Evolutionary conservation across 2,797 vertebrate species (phyloP).

Genomic region (Hypotaenidia okinawae): DNA sequence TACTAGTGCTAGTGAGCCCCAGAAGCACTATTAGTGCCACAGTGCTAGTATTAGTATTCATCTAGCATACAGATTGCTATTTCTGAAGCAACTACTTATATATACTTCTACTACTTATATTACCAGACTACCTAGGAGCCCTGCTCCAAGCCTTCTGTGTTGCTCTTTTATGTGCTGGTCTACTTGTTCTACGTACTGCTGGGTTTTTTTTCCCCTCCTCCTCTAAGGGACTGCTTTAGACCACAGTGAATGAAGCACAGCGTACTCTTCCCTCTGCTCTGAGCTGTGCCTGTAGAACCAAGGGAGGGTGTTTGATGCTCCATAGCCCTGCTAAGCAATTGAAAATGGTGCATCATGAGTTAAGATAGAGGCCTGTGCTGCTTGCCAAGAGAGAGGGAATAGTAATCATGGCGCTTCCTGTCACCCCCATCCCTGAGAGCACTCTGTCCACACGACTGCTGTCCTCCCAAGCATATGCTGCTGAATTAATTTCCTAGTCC

Average conservation of each 20-base stretch:
- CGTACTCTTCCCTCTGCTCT: background rate
- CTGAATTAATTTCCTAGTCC: background rate
- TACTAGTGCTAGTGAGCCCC: background rate
- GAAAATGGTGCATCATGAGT: background rate
- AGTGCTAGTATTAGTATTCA: background rate
- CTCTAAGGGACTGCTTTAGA: background rate
- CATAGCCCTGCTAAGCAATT: background rate
- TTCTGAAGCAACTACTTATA: background rate
- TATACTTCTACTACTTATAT: background rate
- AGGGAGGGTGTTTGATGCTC: background rate
- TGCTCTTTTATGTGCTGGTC: background rate
- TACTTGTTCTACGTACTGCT: background rate
- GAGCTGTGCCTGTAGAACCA: background rate
- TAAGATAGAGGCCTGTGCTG: background rate
- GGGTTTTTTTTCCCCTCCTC: no score
- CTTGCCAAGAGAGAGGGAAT: background rate
- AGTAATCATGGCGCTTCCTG: background rate
- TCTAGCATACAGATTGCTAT: background rate
- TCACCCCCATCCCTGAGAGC: background rate
- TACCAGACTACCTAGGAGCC: background rate
- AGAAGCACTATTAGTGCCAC: background rate
- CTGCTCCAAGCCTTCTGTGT: background rate
- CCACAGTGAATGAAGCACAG: background rate
- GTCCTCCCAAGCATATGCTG: fast-evolving
- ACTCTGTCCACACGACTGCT: background rate